Conservation (phyloP, 2,797 vertebrate genomes). For the Anguilla anguilla region DNA sequence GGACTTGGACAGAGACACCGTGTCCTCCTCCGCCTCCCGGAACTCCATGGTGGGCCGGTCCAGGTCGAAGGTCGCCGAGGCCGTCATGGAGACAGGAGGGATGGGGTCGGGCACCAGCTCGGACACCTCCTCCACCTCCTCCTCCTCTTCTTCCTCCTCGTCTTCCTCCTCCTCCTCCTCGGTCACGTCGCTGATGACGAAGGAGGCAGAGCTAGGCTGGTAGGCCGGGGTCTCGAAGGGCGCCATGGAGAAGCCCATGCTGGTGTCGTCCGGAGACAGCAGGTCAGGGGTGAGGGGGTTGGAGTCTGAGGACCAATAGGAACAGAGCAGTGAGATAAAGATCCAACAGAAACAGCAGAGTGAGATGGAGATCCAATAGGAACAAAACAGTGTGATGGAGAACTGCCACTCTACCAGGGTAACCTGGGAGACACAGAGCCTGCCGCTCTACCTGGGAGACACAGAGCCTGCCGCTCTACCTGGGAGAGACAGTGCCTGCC, state of each 20-base stretch:
- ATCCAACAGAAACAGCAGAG: neutral
- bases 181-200: conserved; percentile 97
- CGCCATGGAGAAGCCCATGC: conserved; percentile 89
- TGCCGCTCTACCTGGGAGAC: too few species aligned
- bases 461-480: too few species aligned
- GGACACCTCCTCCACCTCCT: conserved; percentile 84
- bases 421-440: too few species aligned
- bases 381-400: neutral
- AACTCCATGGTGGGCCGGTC: conserved; percentile 81
- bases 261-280: conserved; percentile 91
- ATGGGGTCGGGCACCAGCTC: conserved; percentile 89
- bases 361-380: conserved; percentile 42
- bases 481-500: too few species aligned
- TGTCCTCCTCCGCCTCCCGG: conserved; percentile 87
- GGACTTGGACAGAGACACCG: conserved; percentile 93
- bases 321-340: neutral
- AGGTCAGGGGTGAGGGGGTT: conserved; percentile 87
- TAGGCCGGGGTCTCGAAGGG: conserved; percentile 86
- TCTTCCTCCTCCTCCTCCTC: conserved; percentile 85
- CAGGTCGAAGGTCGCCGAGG: conserved; percentile 86
- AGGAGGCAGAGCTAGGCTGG: conserved; percentile 88
- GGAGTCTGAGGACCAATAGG: conserved; percentile 58
- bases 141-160: conserved; percentile 82
- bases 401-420: too few species aligned
- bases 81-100: conserved; percentile 81